phyloP scores from a whole-genome alignment of 2,888 invertebrate species.

The Conus canariensis region DNA sequence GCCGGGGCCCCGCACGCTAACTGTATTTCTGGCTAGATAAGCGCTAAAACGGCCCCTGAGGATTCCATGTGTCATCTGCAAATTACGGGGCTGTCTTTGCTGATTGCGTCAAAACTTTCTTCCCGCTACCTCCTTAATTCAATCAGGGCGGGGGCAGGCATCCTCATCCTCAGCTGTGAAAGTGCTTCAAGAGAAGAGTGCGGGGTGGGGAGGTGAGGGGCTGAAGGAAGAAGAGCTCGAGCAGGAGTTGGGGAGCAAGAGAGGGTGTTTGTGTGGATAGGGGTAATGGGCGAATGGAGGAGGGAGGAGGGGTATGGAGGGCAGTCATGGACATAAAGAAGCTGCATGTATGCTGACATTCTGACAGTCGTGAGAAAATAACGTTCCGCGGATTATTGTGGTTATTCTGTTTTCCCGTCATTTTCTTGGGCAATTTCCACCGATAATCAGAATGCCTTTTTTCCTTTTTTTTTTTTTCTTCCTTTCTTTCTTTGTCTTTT shows the following conservation, averaged over 20 bases:
- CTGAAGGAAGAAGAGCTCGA: not conserved
- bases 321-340: not conserved
- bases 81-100: conserved; percentile 41
- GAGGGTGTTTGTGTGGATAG: too few species aligned
- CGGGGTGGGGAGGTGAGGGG: too few species aligned
- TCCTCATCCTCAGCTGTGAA: not conserved
- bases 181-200: not conserved
- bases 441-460: not conserved
- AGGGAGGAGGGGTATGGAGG: not conserved
- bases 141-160: conserved; percentile 23
- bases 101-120: conserved; percentile 43
- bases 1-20: conserved; percentile 24
- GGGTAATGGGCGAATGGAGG: not conserved
- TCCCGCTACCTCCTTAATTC: conserved; percentile 31
- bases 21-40: conserved; percentile 39
- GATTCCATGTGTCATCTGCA: conserved; percentile 45
- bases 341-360: not conserved
- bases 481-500: not conserved
- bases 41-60: conserved; percentile 36
- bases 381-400: not conserved
- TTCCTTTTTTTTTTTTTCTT: too few species aligned
- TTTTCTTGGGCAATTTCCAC: not conserved
- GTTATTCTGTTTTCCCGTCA: not conserved
- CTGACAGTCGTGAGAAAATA: not conserved
- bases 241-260: not conserved